phyloP scores from a whole-genome alignment of 2,113 vertebrate species.

The Donacobius atricapilla region DNA sequence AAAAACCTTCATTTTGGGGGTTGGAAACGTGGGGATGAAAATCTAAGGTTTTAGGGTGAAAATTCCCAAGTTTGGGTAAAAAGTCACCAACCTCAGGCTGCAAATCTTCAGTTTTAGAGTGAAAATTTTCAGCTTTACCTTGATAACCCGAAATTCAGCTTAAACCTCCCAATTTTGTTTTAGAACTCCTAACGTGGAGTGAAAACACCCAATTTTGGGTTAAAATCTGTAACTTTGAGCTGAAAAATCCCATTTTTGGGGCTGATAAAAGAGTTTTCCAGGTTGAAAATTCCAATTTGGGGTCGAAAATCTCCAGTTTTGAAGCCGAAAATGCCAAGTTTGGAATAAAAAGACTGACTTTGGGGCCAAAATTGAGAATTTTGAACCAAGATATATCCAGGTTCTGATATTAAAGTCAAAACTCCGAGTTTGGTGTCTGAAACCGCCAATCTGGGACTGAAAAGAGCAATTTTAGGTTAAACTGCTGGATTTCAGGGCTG shows the following conservation, averaged over 20 bases:
- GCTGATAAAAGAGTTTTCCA: not conserved
- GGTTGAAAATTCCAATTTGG: not conserved
- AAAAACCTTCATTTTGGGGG: not conserved
- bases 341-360: too few species aligned
- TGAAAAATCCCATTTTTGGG: not conserved
- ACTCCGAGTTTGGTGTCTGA: not conserved
- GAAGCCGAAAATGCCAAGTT: not conserved
- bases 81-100: not conserved
- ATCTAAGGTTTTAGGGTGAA: fast-evolving
- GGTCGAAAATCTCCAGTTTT: fast-evolving
- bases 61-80: not conserved
- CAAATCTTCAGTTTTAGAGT: too few species aligned
- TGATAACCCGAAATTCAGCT: not conserved
- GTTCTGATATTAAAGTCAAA: fast-evolving
- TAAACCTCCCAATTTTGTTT: fast-evolving
- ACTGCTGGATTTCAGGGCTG: not conserved
- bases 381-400: not conserved
- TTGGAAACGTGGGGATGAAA: not conserved
- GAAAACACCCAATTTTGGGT: not conserved
- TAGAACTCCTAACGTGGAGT: too few species aligned
- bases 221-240: not conserved
- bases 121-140: not conserved
- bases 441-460: not conserved
- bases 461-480: not conserved
- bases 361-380: not conserved